Evolutionary conservation across 2,888 invertebrate genomes (phyloP).

Genomic region (Brachynemurus nebulosus): DNA sequence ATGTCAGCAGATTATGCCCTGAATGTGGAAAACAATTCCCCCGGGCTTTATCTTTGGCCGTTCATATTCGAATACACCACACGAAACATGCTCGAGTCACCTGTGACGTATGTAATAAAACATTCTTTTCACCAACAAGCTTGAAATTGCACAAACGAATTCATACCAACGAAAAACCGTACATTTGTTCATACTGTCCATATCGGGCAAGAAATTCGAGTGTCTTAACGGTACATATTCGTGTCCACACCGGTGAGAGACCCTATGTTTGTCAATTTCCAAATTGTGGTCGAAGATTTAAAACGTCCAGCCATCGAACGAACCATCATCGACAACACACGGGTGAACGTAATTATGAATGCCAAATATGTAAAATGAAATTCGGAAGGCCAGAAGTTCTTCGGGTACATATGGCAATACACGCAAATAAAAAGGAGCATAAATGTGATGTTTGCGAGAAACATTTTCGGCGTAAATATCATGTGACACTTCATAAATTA

Average conservation of each 20-base stretch:
- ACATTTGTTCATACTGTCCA: constrained; percentile 5
- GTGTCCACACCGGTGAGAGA: background rate
- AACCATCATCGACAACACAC: background rate
- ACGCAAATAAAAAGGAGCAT: background rate
- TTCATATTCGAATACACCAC: background rate
- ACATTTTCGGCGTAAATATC: background rate
- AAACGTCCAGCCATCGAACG: background rate
- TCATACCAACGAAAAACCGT: constrained; percentile 6
- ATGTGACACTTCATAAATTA: background rate
- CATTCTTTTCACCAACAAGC: background rate
- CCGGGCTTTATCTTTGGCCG: background rate
- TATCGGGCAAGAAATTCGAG: background rate
- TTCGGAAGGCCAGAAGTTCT: background rate
- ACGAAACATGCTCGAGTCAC: no score
- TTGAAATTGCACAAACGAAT: constrained; percentile 5
- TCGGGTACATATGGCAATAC: background rate
- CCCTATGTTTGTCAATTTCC: background rate
- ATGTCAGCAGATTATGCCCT: no score
- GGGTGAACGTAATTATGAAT: background rate
- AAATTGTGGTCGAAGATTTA: background rate
- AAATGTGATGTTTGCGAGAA: background rate
- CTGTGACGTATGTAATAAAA: no score
- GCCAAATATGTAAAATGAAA: background rate
- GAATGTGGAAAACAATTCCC: background rate
- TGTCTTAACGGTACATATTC: constrained; percentile 4